Conservation (phyloP, 2,888 invertebrate genomes). For the Chelonus formosanus region DNA sequence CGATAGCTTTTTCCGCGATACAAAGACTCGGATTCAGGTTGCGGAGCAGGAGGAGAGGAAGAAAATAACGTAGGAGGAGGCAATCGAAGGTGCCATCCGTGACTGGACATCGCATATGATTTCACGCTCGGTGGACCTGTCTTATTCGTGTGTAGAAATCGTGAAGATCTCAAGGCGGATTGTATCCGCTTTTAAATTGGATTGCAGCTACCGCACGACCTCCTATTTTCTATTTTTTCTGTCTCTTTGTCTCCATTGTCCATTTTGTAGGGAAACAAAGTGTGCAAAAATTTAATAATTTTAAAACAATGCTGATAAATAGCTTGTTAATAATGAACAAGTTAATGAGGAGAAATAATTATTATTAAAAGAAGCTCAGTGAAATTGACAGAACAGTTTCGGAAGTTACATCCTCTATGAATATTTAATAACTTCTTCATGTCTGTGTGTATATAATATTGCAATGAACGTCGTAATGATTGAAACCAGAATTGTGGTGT, state of each 20-base stretch:
- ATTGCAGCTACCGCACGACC: slow-evolving; percentile 55
- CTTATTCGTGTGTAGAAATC: slow-evolving; percentile 66
- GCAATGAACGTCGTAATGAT: slow-evolving; percentile 30
- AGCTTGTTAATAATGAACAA: too few species aligned
- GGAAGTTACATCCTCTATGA: slow-evolving; percentile 35
- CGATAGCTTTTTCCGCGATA: too few species aligned
- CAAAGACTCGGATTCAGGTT: neutral
- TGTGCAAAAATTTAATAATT: too few species aligned
- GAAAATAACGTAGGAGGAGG: slow-evolving; percentile 38
- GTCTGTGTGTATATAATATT: slow-evolving; percentile 24
- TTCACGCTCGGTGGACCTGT: slow-evolving; percentile 61
- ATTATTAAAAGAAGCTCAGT: slow-evolving; percentile 24
- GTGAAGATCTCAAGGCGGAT: slow-evolving; percentile 64
- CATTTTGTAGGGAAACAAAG: neutral
- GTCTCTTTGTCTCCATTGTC: slow-evolving; percentile 1
- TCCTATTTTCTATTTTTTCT: slow-evolving; percentile 33
- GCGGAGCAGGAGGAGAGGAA: slow-evolving; percentile 26
- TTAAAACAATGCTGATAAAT: too few species aligned
- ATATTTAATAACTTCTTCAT: slow-evolving; percentile 42
- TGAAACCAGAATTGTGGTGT: slow-evolving; percentile 16
- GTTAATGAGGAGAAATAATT: neutral
- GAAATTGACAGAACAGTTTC: slow-evolving; percentile 25
- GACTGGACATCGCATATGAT: slow-evolving; percentile 66
- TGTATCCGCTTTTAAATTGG: slow-evolving; percentile 64
- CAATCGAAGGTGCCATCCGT: slow-evolving; percentile 62